Conservation (phyloP, 2,797 vertebrate species). For the Ptychadena robeensis region DNA sequence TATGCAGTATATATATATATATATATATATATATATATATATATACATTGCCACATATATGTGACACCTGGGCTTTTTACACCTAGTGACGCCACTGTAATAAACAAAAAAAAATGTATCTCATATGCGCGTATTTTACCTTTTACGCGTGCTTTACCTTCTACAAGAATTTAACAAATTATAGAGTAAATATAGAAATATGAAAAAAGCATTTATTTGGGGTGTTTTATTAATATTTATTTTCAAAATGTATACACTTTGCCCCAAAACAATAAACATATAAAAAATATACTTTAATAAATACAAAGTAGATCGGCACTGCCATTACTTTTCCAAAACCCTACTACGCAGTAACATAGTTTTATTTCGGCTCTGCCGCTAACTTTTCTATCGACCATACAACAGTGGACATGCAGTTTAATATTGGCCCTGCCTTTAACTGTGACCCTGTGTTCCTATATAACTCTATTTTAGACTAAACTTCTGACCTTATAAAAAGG, state of each 20-base stretch:
- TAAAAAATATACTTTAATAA: conserved; percentile 56
- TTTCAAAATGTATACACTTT: conserved; percentile 50
- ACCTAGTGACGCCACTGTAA: too few species aligned
- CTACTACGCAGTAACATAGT: conserved; percentile 8
- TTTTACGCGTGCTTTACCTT: conserved; percentile 6
- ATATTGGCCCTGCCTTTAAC: conserved; percentile 32
- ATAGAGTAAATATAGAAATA: conserved; percentile 27
- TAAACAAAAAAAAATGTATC: too few species aligned
- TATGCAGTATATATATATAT: too few species aligned
- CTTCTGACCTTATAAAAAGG: conserved; percentile 20
- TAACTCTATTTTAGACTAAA: conserved; percentile 31
- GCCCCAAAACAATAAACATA: conserved; percentile 29
- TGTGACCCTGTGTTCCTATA: conserved; percentile 36
- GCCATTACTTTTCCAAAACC: conserved; percentile 16
- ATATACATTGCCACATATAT: too few species aligned
- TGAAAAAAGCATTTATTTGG: neutral
- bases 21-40: too few species aligned
- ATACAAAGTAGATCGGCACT: conserved; percentile 55
- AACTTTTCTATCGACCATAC: conserved; percentile 14
- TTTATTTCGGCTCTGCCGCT: conserved; percentile 44
- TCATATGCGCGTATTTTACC: conserved; percentile 7
- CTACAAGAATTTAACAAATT: conserved; percentile 17
- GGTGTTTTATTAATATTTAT: conserved; percentile 37
- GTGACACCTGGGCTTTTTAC: too few species aligned
- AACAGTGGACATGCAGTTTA: conserved; percentile 42